phyloP scores from a whole-genome alignment of 2,797 vertebrate genomes.

The Cichlasoma orientale region DNA sequence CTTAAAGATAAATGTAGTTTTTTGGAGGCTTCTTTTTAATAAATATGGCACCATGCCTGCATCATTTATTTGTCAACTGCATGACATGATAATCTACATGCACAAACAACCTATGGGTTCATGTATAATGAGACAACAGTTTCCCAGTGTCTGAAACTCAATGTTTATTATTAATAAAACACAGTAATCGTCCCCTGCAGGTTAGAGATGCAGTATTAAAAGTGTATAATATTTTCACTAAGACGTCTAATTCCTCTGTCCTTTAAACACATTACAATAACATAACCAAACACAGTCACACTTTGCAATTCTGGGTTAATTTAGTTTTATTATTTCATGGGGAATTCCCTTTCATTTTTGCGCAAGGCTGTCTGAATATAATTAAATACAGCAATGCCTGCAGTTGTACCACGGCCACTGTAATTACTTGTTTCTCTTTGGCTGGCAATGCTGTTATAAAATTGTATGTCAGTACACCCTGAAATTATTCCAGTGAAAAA shows the following conservation, averaged over 20 bases:
- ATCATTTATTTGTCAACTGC: background rate
- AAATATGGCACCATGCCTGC: background rate
- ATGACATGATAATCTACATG: background rate
- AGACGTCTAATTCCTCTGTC: background rate
- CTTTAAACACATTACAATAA: background rate
- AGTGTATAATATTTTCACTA: background rate
- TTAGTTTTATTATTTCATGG: background rate
- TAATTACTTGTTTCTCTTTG: slow-evolving; percentile 7
- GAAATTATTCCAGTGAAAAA: background rate
- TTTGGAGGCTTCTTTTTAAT: background rate
- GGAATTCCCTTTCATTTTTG: background rate
- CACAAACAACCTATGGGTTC: background rate
- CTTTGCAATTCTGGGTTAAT: background rate
- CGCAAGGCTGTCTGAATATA: background rate
- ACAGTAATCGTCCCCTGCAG: background rate
- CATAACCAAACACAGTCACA: background rate
- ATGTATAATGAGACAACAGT: background rate
- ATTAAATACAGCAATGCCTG: background rate
- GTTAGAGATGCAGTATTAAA: background rate
- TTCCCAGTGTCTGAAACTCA: background rate
- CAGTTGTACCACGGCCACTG: background rate
- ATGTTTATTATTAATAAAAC: background rate
- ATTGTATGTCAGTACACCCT: background rate
- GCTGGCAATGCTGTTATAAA: background rate
- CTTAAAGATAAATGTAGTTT: background rate